Base-by-base conservation (phyloP, 1,140 invertebrate species). In the Matsumurasca onukii region DNA sequence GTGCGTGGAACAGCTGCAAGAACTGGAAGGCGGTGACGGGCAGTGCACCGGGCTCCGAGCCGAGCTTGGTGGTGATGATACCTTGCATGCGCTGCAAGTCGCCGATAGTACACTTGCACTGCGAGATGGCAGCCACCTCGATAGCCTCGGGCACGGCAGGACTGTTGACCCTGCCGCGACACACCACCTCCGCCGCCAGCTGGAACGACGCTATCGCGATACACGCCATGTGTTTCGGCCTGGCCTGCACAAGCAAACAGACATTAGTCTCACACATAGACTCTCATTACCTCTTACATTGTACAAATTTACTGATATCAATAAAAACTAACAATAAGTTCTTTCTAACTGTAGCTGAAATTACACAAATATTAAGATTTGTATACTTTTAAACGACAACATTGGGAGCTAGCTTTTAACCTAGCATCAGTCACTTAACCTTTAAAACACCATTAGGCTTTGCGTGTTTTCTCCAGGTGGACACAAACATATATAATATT, bases 31-130 rank as follows among this genome's bases (percentile, higher is more conserved):
- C 78, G 13, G 88, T 90, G 45, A 88, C 80, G 1, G 81, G 86
- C 70, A 82, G 80, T 69, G 80, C 79, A 25, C 81, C 80, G 22
- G 84, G 82, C 70, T 83, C 82, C 69, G 86, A 83, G 72, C 86
- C 86, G 74, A 91, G 82, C 78, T 91, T 91, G 77, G 86, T 85
- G 29, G 78, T 79, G 72, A 92, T 86, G 49, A 91, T 85, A 39
- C 82, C 84, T 34, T 89, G 87, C 89, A 91, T 92, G 67, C 90
- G 86, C 29, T 82, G 80, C 66, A 91, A 82, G 80, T 91, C 90
- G 72, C 89, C 86, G 48, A 84, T 83, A 48, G 88, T 91, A 79
- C 90, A 92, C 76, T 89, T 89, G 74, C 87, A 89, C 78, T 91
- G 85, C 0, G 84, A 86, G 66, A 88, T 85, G 5, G 84, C 85